Percentiles rank a stretch among this genome's conserved stretches.
Evolutionary conservation across 2,113 vertebrate species (phyloP).

Genomic region (mouse (Mus musculus)): DNA sequence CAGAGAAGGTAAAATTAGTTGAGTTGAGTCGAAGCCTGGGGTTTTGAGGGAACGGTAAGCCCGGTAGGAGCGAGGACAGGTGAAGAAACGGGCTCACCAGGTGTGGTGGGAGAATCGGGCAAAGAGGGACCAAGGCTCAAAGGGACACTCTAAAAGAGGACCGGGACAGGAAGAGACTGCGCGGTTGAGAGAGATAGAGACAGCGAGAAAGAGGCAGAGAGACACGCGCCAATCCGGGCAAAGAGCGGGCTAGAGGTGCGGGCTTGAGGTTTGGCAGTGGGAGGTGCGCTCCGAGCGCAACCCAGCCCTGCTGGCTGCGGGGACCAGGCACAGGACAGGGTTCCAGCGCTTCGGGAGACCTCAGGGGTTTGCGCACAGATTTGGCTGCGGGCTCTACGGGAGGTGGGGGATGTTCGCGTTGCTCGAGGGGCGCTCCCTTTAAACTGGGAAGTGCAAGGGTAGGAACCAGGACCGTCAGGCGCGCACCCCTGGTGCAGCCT

Average conservation of each 20-base stretch:
- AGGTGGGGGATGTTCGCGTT: neutral
- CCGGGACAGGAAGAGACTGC: slow-evolving; percentile 35
- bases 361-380: neutral
- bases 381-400: neutral
- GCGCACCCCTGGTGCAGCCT: neutral
- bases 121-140: neutral
- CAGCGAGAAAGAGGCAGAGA: slow-evolving; percentile 40
- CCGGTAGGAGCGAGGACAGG: neutral
- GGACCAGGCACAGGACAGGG: neutral
- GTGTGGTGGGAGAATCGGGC: neutral
- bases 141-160: slow-evolving; percentile 1
- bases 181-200: neutral
- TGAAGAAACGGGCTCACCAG: slow-evolving; percentile 20
- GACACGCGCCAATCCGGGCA: neutral
- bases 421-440: neutral
- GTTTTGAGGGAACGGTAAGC: neutral
- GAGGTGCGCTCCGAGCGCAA: neutral
- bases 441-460: slow-evolving; percentile 13
- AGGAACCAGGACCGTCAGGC: neutral
- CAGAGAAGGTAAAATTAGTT: slow-evolving; percentile 45
- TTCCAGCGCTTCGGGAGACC: neutral
- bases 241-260: neutral
- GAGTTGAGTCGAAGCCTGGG: slow-evolving; percentile 49
- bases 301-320: neutral
- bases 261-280: neutral